Percentiles rank a stretch among this genome's conserved stretches.
Evolutionary conservation across 2,888 invertebrate genomes (phyloP).

Genomic region (Amphipyra tragopoginis): DNA sequence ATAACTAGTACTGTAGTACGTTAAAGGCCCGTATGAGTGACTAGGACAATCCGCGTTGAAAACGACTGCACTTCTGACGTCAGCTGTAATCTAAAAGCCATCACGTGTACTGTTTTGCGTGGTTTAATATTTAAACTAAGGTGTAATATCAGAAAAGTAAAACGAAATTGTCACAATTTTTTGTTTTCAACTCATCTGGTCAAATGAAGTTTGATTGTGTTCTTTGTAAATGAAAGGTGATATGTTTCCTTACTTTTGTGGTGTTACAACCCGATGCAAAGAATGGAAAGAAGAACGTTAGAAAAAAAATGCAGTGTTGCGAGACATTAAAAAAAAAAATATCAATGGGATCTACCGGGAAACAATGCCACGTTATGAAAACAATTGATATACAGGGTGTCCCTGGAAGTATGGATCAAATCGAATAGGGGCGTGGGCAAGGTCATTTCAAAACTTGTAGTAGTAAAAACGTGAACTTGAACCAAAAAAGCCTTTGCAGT

Average conservation of each 20-base stretch:
- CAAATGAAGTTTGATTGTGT: constrained; percentile 8
- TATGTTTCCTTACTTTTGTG: background rate
- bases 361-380: background rate
- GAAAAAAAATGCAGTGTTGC: too few species aligned
- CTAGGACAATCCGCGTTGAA: background rate
- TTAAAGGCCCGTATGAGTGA: background rate
- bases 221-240: constrained; percentile 8
- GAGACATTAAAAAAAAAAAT: too few species aligned
- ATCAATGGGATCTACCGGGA: background rate
- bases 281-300: too few species aligned
- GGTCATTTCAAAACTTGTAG: too few species aligned
- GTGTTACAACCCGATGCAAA: constrained; percentile 1
- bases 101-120: background rate
- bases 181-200: constrained; percentile 10
- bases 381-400: background rate
- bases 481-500: too few species aligned
- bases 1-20: background rate
- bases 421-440: too few species aligned
- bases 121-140: background rate
- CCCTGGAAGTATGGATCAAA: too few species aligned
- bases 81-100: background rate
- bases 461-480: too few species aligned
- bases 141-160: constrained; percentile 18
- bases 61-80: background rate
- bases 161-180: background rate